phyloP scores from a whole-genome alignment of 2,797 vertebrate species.

The Potorous gilbertii region DNA sequence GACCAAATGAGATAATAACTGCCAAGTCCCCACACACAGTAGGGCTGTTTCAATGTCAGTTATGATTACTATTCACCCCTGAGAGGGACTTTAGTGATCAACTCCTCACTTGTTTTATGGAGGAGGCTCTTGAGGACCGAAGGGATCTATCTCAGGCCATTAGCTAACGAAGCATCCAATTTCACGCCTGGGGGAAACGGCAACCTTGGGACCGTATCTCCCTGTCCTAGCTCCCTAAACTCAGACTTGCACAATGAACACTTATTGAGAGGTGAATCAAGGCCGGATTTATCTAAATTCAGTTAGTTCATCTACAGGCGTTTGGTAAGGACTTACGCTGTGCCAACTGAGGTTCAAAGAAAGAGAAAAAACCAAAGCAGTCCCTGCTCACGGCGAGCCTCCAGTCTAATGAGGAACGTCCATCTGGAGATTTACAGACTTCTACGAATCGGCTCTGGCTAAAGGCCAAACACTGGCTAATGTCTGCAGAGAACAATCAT shows the following conservation, averaged over 20 bases:
- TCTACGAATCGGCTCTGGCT: neutral
- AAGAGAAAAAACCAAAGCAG: neutral
- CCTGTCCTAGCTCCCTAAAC: neutral
- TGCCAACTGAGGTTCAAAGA: neutral
- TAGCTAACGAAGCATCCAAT: neutral
- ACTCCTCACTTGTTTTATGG: constrained; percentile 9
- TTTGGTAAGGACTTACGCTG: neutral
- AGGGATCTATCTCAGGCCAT: constrained; percentile 15
- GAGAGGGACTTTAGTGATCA: neutral
- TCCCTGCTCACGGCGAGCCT: neutral
- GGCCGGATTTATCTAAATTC: neutral
- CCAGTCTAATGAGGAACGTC: neutral
- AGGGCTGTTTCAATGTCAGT: neutral
- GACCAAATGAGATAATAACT: too few species aligned
- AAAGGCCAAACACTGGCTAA: neutral
- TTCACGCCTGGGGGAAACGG: constrained; percentile 6
- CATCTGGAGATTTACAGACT: neutral
- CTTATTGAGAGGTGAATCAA: neutral
- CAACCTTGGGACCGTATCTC: neutral
- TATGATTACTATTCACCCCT: neutral
- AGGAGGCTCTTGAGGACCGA: neutral
- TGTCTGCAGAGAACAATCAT: neutral
- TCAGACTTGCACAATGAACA: neutral
- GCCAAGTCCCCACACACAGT: neutral
- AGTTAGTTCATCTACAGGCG: neutral